phyloP scores from a whole-genome alignment of 2,888 invertebrate species.

The Oscheius onirici region DNA sequence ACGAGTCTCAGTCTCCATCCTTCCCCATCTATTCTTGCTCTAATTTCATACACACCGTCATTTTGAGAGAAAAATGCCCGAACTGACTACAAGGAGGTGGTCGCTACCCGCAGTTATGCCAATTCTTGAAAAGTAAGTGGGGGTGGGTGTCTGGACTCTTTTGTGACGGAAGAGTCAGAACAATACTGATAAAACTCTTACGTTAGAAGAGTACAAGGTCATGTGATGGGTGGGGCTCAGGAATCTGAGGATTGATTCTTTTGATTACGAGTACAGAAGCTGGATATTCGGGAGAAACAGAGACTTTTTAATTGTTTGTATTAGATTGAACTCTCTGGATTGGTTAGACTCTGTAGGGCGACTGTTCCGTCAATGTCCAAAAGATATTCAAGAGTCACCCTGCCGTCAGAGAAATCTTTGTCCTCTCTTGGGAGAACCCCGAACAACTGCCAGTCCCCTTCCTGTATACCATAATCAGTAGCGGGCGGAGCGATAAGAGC shows the following conservation, averaged over 20 bases:
- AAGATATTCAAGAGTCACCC: not conserved
- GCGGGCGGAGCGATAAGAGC: constrained; percentile 18
- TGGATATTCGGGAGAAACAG: not conserved
- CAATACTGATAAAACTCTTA: not conserved
- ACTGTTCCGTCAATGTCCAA: not conserved
- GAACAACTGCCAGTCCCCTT: too few species aligned
- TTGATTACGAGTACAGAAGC: not conserved
- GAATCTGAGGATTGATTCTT: not conserved
- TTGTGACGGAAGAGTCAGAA: too few species aligned
- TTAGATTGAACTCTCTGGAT: too few species aligned
- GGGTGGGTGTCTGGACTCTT: too few species aligned
- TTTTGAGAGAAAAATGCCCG: not conserved
- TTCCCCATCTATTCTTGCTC: not conserved
- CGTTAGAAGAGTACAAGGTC: not conserved
- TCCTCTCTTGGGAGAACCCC: not conserved
- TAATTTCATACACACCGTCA: too few species aligned
- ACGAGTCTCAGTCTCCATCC: not conserved
- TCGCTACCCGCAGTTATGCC: constrained; percentile 26
- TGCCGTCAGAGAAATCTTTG: not conserved
- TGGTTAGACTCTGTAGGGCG: not conserved
- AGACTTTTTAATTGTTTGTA: not conserved
- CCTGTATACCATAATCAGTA: constrained; percentile 22
- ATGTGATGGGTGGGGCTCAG: not conserved
- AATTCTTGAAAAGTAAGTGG: constrained; percentile 20
- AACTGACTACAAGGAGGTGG: constrained; percentile 15